Conservation (phyloP, 2,113 vertebrate species). For the Gallinago paraguaiae region DNA sequence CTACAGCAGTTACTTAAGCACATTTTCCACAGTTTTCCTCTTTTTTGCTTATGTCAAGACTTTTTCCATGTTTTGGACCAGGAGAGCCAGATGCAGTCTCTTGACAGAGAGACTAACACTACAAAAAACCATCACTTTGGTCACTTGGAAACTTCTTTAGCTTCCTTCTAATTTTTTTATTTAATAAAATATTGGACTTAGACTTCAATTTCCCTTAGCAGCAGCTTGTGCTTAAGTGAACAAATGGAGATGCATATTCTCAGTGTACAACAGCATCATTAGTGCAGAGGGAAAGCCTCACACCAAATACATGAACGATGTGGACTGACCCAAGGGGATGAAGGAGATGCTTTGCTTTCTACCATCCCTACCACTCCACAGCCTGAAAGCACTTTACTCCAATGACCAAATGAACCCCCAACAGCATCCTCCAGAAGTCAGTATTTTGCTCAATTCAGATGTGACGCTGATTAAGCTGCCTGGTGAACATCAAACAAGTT, state of each 20-base stretch:
- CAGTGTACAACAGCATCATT: too few species aligned
- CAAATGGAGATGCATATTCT: neutral
- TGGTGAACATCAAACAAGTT: neutral
- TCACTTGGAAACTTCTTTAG: neutral
- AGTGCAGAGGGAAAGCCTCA: neutral
- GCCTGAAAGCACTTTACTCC: neutral
- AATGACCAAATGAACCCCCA: neutral
- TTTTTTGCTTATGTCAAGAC: neutral
- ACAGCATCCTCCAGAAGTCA: neutral
- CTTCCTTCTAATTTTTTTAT: neutral
- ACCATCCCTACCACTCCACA: neutral
- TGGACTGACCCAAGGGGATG: neutral
- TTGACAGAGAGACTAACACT: too few species aligned
- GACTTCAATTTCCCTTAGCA: neutral
- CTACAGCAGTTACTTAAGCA: neutral
- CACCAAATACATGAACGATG: fast-evolving
- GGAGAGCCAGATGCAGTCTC: neutral
- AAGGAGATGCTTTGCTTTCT: neutral
- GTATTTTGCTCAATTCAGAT: neutral
- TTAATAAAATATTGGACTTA: neutral
- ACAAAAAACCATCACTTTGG: neutral
- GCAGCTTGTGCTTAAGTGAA: neutral
- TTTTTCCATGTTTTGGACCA: neutral
- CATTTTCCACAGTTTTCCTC: neutral
- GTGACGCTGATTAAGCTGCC: neutral